Evolutionary conservation across 2,888 invertebrate species (phyloP), one percentile per base, ranked within the genome.

Genomic region (Sthenelais limicola): DNA sequence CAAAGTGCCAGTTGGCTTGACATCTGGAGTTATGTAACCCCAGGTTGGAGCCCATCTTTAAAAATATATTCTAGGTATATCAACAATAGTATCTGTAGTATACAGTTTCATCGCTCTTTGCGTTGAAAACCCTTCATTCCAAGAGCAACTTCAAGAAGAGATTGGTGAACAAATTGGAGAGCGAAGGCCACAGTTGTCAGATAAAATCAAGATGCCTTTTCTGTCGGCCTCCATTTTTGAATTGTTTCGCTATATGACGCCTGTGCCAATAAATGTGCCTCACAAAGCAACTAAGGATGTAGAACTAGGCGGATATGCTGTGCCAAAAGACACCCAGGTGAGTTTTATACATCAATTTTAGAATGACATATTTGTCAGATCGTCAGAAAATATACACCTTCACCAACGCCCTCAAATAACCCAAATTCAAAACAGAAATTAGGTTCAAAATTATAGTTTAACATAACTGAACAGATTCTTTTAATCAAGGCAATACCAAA

Each of bases 171-270:
- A 28, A 26, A 52, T 52, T 24, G 21, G 52, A 15, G 5, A 15
- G 1, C 52, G 52, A 30, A 26, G 21, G 52, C 52, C 52, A 52
- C 30, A 26, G 2, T 52, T 52, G 52, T 52, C 52, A 15, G 78
- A 82, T 51, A 69, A 78, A 32, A 62, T 71, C 9, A 52, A 74
- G 28, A 74, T 82, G 38, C 43, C 72, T 32, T 81, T 80, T 73
- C 80, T 79, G 12, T 80, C 80, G 43, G 82, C 82, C 26, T 76
- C 78, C 7, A 52, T 82, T 12, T 75, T 79, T 54, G 82, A 82
- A 68, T 74, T 73, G 21, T 79, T 82, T 80, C 74, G 82, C 49
- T 26, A 81, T 56, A 58, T 62, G n/a, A 52, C 76, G 4, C 77
- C 78, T 5, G 73, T 72, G 5, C 80, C 82, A 0, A 7, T 77